phyloP scores from a whole-genome alignment of 2,113 vertebrate genomes.

The Carettochelys insculpta region DNA sequence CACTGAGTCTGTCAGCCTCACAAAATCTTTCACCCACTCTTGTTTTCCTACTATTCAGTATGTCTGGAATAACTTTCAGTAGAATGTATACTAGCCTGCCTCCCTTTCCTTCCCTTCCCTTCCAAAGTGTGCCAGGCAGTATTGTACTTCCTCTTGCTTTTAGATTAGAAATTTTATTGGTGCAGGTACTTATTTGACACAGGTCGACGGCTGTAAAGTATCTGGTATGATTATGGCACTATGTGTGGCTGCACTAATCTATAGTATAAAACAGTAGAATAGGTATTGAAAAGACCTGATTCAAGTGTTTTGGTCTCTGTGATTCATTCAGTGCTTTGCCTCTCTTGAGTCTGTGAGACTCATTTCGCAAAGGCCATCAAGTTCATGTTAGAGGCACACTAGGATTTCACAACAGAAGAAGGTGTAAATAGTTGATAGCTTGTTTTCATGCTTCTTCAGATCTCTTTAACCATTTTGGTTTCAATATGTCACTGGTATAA shows the following conservation, averaged over 20 bases:
- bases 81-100: constrained; percentile 24
- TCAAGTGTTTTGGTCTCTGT: not conserved
- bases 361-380: not conserved
- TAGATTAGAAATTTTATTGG: constrained; percentile 1
- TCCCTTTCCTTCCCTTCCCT: not conserved
- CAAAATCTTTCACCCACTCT: not conserved
- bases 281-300: not conserved
- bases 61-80: not conserved
- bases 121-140: constrained; percentile 15
- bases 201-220: not conserved
- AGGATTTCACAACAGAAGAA: not conserved
- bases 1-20: not conserved
- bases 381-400: not conserved
- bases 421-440: not conserved
- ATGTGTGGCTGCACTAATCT: not conserved
- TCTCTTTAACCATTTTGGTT: not conserved
- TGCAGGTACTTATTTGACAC: constrained; percentile 20
- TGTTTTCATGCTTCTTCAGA: not conserved
- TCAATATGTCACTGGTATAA: not conserved
- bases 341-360: not conserved
- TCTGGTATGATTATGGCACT: not conserved
- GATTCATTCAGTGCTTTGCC: not conserved
- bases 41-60: not conserved
- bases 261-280: not conserved
- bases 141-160: not conserved